Conservation (phyloP, 1,140 invertebrate species). For the Musca vetustissima region DNA sequence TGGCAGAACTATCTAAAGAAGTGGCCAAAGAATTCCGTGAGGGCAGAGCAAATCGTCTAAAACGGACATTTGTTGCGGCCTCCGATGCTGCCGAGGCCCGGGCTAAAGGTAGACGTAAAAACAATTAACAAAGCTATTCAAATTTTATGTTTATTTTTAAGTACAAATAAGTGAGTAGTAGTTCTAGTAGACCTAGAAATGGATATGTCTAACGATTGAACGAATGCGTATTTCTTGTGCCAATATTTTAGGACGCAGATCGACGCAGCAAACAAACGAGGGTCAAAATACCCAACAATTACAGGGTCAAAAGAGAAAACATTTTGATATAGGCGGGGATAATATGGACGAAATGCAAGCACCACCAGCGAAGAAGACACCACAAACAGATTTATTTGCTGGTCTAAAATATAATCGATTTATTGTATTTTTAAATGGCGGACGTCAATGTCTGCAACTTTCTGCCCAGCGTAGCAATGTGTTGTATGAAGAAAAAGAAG, state of each 20-base stretch:
- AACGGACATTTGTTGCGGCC: conserved; percentile 76
- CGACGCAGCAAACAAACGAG: conserved; percentile 13
- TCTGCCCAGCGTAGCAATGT: conserved; percentile 33
- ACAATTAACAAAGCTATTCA: conserved; percentile 19
- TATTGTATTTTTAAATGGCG: conserved; percentile 37
- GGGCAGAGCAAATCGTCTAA: conserved; percentile 67
- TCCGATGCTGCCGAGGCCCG: conserved; percentile 76
- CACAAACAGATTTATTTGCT: conserved; percentile 19
- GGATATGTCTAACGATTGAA: no score
- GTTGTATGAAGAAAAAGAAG: conserved; percentile 36
- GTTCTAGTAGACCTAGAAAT: background rate
- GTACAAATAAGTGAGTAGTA: conserved; percentile 28
- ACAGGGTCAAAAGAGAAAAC: background rate
- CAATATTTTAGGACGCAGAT: conserved; percentile 10
- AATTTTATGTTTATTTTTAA: conserved; percentile 24
- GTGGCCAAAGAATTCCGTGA: conserved; percentile 68
- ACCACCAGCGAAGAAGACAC: background rate
- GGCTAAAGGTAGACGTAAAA: conserved; percentile 61
- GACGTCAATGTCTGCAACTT: conserved; percentile 39
- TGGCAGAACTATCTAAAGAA: conserved; percentile 72
- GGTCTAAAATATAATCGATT: conserved; percentile 23
- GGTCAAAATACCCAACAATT: background rate
- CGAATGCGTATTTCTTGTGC: no score
- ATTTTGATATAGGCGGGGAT: background rate
- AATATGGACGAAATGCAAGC: no score